phyloP scores from a whole-genome alignment of 2,113 vertebrate genomes.

The Centropristis striata region DNA sequence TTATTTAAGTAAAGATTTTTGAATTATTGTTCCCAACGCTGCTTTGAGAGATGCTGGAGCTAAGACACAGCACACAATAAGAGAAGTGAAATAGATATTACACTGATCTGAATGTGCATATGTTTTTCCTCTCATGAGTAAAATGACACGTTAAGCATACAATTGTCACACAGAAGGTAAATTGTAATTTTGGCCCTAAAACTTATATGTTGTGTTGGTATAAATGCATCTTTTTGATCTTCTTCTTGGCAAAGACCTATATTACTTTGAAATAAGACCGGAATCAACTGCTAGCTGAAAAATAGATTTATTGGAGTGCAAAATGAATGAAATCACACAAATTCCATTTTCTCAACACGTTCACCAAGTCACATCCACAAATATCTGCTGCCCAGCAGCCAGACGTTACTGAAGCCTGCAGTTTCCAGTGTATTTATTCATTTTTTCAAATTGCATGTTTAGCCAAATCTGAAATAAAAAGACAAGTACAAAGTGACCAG shows the following conservation, averaged over 20 bases:
- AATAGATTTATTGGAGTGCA: slow-evolving; percentile 61
- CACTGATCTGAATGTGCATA: neutral
- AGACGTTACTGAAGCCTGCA: slow-evolving; percentile 55
- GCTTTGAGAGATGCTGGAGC: neutral
- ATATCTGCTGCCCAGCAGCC: slow-evolving; percentile 77
- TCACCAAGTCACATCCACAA: slow-evolving; percentile 34
- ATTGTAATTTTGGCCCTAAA: too few species aligned
- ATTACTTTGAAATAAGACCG: neutral
- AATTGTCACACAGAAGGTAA: neutral
- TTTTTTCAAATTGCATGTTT: slow-evolving; percentile 2
- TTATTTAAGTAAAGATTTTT: neutral
- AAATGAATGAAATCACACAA: slow-evolving; percentile 29
- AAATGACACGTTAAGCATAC: neutral
- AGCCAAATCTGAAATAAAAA: slow-evolving; percentile 38
- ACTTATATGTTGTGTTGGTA: too few species aligned
- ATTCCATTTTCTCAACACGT: slow-evolving; percentile 17
- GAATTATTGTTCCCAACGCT: neutral
- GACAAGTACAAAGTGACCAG: slow-evolving; percentile 22
- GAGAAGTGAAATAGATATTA: too few species aligned
- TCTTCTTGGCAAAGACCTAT: too few species aligned
- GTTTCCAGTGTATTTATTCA: slow-evolving; percentile 44
- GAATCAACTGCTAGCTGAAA: slow-evolving; percentile 31
- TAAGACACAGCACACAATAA: neutral
- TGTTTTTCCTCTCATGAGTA: neutral
- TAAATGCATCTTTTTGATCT: too few species aligned